Evolutionary conservation across 2,888 invertebrate genomes (phyloP), one percentile per base, ranked within the genome.

Genomic region (Tipula confusa): DNA sequence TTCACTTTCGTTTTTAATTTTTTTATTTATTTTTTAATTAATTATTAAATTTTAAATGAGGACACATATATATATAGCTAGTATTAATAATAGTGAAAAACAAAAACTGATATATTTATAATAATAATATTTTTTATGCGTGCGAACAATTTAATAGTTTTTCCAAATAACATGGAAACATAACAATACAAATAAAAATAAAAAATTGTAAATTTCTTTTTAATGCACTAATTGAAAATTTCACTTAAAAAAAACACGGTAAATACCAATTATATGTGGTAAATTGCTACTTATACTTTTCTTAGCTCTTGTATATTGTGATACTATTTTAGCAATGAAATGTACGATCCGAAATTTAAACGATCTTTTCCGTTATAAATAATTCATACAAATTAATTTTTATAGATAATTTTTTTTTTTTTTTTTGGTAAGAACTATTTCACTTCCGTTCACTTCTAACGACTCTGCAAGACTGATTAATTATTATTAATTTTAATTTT

Each of bases 191-290:
- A n/a, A n/a, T n/a, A 24, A 64, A 64, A 64, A 43, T n/a, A 24
- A n/a, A n/a, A n/a, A n/a, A n/a, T n/a, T n/a, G n/a, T n/a, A n/a
- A n/a, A 11, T 38, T 64, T 64, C 24, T 24, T 64, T 64, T 64
- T 24, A 64, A 64, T 64, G 64, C 64, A 64, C 64, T 64, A 64
- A 64, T 64, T 64, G 64, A 64, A 64, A 64, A 64, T 64, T 64
- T 64, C 64, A 64, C 64, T 64, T 24, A 64, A 64, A 64, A 64
- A 64, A 64, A 64, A 64, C 64, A 64, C 64, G 64, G 64, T 64
- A 64, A 64, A 24, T 11, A 11, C 2, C 11, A 64, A 64, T 18
- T 24, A 64, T 33, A 33, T 33, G 33, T 33, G 9, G 9, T 11
- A 38, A 31, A 43, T 43, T 43, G 43, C 15, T 43, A 36, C 36